These are phyloP conservation scores for Tromatobia lineatoria DNA, from an alignment of 2,888 invertebrate genomes.

Conservation along the genomic window DNA sequence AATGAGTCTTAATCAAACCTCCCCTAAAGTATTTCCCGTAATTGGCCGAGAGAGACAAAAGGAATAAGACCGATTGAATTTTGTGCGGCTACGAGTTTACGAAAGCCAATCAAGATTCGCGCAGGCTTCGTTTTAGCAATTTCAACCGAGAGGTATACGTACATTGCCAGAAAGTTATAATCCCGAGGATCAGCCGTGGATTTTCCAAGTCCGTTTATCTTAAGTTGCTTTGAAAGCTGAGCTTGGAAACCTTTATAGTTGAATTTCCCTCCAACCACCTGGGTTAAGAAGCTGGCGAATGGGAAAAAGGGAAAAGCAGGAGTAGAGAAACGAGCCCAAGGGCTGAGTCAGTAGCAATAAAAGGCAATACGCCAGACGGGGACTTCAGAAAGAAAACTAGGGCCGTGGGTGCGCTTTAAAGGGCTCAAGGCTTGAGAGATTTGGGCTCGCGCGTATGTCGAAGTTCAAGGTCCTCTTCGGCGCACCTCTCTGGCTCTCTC, in stretches of 20 bases:
- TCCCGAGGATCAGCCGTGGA: slow-evolving; percentile 57
- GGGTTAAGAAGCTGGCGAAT: slow-evolving; percentile 22
- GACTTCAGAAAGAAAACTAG: slow-evolving; percentile 8
- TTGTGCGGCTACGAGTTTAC: slow-evolving; percentile 18
- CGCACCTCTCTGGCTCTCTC: slow-evolving; percentile 32
- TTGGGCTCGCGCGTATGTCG: slow-evolving; percentile 62
- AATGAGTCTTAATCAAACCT: not conserved
- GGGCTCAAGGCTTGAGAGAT: slow-evolving; percentile 67
- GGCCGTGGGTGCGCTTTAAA: slow-evolving; percentile 50
- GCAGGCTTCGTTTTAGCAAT: slow-evolving; percentile 15
- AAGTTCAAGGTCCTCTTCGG: slow-evolving; percentile 63
- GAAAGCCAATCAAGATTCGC: slow-evolving; percentile 32
- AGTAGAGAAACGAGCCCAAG: slow-evolving; percentile 46
- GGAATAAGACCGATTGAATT: slow-evolving; percentile 44
- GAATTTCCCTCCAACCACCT: slow-evolving; percentile 53
- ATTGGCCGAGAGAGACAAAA: slow-evolving; percentile 11
- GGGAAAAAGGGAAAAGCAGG: not conserved
- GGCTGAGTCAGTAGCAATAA: slow-evolving; percentile 37
- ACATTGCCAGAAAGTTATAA: slow-evolving; percentile 63
- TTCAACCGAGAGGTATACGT: slow-evolving; percentile 37
- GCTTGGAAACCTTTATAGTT: slow-evolving; percentile 23
- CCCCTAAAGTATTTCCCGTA: not conserved
- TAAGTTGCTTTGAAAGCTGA: slow-evolving; percentile 68
- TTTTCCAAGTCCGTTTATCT: slow-evolving; percentile 64
- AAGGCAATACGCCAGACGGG: slow-evolving; percentile 28